These are phyloP conservation scores for Didymodactylos carnosus DNA, from an alignment of 2,888 invertebrate species.

Conservation along the genomic window DNA sequence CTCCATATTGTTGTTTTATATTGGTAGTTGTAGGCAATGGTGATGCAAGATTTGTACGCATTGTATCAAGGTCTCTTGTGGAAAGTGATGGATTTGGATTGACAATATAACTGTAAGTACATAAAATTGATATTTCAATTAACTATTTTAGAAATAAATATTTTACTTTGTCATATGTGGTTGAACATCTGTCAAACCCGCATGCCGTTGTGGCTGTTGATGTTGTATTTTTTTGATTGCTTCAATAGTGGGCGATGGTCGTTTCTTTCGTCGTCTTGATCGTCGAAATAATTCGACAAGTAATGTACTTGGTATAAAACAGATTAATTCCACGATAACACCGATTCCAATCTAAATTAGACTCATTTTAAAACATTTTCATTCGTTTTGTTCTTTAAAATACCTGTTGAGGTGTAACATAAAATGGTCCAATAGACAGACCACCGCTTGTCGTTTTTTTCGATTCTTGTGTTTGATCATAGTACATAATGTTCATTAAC, in stretches of 20 bases:
- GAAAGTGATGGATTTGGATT: not conserved
- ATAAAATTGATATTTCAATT: not conserved
- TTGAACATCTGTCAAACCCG: not conserved
- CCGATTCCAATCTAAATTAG: not conserved
- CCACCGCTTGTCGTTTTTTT: not conserved
- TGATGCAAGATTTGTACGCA: not conserved
- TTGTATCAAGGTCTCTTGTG: not conserved
- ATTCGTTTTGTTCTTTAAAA: too few relatives aligned
- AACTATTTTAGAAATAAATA: not conserved
- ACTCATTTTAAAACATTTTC: too few relatives aligned
- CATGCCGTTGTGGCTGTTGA: not conserved
- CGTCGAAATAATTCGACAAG: not conserved
- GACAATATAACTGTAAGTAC: not conserved
- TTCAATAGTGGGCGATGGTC: slow-evolving; percentile 20
- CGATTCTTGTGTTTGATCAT: slow-evolving; percentile 17
- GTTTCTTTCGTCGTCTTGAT: not conserved
- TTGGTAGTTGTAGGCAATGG: not conserved
- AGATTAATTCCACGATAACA: not conserved
- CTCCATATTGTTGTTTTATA: not conserved
- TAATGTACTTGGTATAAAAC: not conserved
- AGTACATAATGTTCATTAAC: slow-evolving; percentile 41
- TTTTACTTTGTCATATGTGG: not conserved
- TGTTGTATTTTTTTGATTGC: not conserved
- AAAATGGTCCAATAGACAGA: not conserved
- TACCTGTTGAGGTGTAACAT: not conserved